These are phyloP conservation scores for Psophia crepitans DNA, from an alignment of 2,113 vertebrate species.

Conservation along the genomic window DNA sequence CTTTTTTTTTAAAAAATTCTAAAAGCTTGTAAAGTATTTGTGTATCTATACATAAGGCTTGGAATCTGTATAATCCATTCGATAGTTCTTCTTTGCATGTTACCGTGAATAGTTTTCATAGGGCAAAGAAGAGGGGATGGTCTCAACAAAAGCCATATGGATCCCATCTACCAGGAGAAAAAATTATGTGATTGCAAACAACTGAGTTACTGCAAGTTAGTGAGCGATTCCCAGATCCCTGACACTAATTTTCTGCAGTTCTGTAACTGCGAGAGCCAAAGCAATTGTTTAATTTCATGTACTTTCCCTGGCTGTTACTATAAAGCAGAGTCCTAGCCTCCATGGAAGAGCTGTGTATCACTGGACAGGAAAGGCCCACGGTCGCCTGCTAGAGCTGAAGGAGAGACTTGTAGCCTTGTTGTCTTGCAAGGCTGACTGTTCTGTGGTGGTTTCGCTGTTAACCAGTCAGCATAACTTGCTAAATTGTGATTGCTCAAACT, in stretches of 20 bases:
- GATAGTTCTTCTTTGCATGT: neutral
- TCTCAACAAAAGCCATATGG: neutral
- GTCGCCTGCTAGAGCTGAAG: neutral
- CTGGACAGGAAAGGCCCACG: neutral
- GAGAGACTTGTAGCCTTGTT: neutral
- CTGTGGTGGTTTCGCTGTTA: neutral
- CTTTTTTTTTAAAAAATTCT: neutral
- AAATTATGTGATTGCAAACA: neutral
- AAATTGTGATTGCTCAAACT: neutral
- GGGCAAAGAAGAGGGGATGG: neutral
- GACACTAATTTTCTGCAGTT: neutral
- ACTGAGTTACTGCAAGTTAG: neutral
- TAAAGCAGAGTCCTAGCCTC: neutral
- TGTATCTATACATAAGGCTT: neutral
- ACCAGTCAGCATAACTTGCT: neutral
- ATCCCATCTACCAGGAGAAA: neutral
- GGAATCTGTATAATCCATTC: neutral
- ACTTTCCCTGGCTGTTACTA: neutral
- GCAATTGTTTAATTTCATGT: neutral
- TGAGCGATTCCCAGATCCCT: neutral
- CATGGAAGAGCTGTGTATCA: neutral
- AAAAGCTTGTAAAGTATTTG: neutral
- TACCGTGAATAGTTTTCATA: neutral
- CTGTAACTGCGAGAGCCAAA: neutral
- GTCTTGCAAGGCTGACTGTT: neutral